phyloP scores from a whole-genome alignment of 2,888 invertebrate species.

The Scotopteryx bipunctaria region DNA sequence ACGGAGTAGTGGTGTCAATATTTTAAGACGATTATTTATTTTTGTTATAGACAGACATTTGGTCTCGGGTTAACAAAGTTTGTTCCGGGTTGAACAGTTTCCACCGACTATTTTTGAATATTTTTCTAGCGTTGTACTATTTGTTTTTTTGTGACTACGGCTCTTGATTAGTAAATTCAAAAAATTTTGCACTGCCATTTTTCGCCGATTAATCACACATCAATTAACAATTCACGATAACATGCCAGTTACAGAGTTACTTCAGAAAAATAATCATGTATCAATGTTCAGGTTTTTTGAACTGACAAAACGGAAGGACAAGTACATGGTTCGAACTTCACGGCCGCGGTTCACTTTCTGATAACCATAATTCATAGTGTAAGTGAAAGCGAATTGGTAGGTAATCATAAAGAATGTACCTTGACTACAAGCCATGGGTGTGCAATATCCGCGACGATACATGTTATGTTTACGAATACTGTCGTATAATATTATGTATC shows the following conservation, averaged over 20 bases:
- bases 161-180: too few relatives aligned
- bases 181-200: too few relatives aligned
- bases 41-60: not conserved
- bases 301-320: too few relatives aligned
- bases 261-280: too few relatives aligned
- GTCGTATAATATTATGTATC: not conserved
- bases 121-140: too few relatives aligned
- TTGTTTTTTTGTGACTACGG: too few relatives aligned
- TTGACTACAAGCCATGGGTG: constrained; percentile 41
- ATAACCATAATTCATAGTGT: constrained; percentile 46
- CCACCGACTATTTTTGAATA: too few relatives aligned
- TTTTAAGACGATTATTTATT: constrained; percentile 13
- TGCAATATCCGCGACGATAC: constrained; percentile 63
- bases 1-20: constrained; percentile 1
- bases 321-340: constrained; percentile 4
- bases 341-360: constrained; percentile 32
- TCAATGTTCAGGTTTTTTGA: too few relatives aligned
- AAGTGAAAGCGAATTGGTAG: constrained; percentile 53
- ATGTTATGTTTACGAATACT: constrained; percentile 34
- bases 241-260: too few relatives aligned
- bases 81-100: too few relatives aligned
- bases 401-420: constrained; percentile 46
- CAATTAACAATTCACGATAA: too few relatives aligned
- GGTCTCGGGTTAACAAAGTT: not conserved
- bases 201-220: too few relatives aligned